Evolutionary conservation across 2,797 vertebrate species (phyloP), one percentile per base, ranked within the genome.

Genomic region (Chaunax sp.): DNA sequence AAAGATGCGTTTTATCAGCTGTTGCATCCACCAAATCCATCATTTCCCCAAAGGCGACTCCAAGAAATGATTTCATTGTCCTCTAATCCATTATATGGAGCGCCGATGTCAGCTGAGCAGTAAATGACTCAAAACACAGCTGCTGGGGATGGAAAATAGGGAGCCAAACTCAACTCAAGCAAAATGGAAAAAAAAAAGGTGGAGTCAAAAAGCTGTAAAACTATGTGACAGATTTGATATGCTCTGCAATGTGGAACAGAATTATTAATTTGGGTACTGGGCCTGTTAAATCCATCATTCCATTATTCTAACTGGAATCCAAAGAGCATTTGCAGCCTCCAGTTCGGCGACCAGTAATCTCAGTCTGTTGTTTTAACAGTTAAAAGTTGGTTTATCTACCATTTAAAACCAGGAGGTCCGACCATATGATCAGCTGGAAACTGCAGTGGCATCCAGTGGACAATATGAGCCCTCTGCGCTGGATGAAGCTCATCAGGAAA

Each of bases 61-160:
- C 49, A 68, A 52, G 81, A 82, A 89, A 86, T 69, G 66, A 87
- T 90, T 89, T 86, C 83, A 87, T 79, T 88, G 85, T 88, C 71
- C 75, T 83, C 80, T 73, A 77, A 84, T 91, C 81, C 89, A 87
- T 90, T 87, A 85, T 84, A 78, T 92, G 16, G 51, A 80, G 77
- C 77, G 69, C 80, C 91, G 72, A 88, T 92, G 90, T 94, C 93
- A 89, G 89, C 92, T 91, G 63, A 77, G 92, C 87, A 93, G 84
- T 81, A 93, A 94, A 94, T 91, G 92, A 95, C 93, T 95, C 90
- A 93, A 96, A 88, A 82, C 81, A 81, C 90, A 90, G 84, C 92
- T 92, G 85, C 68, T 65, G 72, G 73, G 76, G 85, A 85, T 77
- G 80, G 85, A 86, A 89, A 89, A 81, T 53, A 25, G 26, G 62